Evolutionary conservation across 2,113 vertebrate species (phyloP), one percentile per base, ranked within the genome.

Genomic region (Spea multiplicata): DNA sequence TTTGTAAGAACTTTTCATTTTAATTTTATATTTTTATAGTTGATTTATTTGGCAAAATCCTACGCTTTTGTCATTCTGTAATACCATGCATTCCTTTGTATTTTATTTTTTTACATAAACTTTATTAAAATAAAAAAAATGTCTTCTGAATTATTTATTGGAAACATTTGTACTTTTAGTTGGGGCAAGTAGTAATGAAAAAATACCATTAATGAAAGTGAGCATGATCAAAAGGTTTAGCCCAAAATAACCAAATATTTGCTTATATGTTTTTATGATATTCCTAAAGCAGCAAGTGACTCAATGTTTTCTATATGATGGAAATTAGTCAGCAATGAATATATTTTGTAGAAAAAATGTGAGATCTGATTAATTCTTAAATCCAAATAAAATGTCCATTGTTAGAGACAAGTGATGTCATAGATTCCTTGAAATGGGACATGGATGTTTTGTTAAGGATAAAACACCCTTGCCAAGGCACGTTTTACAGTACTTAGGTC

Each of bases 401-500:
- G 66, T 67, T 17, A 17, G 70, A 44, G 45, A 47, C n/a, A 5
- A n/a, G 61, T 80, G 77, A 80, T 80, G 71, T 80, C 12, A 73
- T 73, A 44, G 62, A 67, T 67, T 73, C 69, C 64, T 80, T 30
- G 44, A 10, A 30, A 71, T 8, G 50, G 48, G n/a, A 71, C 69
- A 30, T 66, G 71, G 71, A 73, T 80, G 77, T 80, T 80, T 49
- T 72, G 50, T n/a, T 73, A 80, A 66, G 12, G 77, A 80, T 80
- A 80, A 73, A 47, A n/a, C 6, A 30, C 64, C 44, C 47, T 66
- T 67, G n/a, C 12, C 55, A 16, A 17, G 47, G 62, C 59, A 55
- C 62, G 49, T 77, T 61, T 77, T 62, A 6, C 53, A 62, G 46
- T 44, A 52, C 45, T 73, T 73, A 73, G 13, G 61, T 59, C 9